A percentile compares a stretch with the other conserved stretches of the same genome.
Conservation (phyloP, 2,113 vertebrate species). For the Microtus richardsoni region DNA sequence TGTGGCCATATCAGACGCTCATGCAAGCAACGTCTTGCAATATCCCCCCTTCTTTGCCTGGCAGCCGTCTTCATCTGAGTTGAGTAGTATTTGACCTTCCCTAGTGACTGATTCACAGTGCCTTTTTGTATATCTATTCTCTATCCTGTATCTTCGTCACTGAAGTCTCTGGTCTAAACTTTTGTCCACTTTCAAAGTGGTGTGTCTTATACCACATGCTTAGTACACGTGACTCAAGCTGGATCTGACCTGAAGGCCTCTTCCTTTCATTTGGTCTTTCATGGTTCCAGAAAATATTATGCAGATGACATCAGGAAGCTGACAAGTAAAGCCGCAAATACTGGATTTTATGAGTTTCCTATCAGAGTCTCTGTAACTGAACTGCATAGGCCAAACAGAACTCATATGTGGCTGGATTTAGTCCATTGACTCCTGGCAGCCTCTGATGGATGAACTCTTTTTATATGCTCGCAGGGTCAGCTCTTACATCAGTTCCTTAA, state of each 20-base stretch:
- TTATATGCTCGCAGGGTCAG: conserved; percentile 33
- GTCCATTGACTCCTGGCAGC: not conserved
- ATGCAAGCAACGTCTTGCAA: too few relatives aligned
- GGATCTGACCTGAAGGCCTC: not conserved
- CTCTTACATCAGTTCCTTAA: conserved; percentile 20
- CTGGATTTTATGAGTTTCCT: conserved; percentile 38
- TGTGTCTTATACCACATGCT: not conserved
- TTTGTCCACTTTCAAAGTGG: conserved; percentile 28
- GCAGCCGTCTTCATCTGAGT: not conserved
- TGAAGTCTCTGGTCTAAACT: not conserved
- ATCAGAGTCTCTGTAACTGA: conserved; percentile 40
- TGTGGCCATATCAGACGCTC: not conserved
- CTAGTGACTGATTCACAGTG: not conserved
- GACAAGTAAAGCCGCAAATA: conserved; percentile 48
- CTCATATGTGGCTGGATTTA: conserved; percentile 8
- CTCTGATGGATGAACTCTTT: conserved; percentile 8
- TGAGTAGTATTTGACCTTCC: not conserved
- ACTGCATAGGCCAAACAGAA: conserved; percentile 38
- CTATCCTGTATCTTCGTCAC: not conserved
- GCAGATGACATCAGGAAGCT: not conserved
- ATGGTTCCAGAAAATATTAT: not conserved
- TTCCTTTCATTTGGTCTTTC: not conserved
- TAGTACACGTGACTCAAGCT: not conserved
- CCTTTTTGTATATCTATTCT: conserved; percentile 3
- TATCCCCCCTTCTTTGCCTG: not conserved